phyloP scores from a whole-genome alignment of 2,113 vertebrate genomes.

The Rhadina sibilatrix region DNA sequence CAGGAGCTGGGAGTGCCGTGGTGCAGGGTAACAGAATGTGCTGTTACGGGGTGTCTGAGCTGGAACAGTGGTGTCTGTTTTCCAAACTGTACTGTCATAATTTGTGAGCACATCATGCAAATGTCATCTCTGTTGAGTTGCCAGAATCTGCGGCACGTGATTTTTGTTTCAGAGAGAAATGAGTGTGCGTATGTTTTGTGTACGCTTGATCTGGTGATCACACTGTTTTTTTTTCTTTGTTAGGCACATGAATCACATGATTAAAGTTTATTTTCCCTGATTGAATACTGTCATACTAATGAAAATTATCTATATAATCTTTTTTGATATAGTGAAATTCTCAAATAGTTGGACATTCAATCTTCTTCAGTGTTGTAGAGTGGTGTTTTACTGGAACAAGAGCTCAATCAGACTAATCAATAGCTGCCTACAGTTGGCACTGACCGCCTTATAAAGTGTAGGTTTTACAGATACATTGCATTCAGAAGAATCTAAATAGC shows the following conservation, averaged over 20 bases:
- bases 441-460: not conserved
- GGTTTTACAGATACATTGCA: not conserved
- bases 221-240: not conserved
- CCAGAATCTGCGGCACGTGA: not conserved
- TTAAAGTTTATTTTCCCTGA: not conserved
- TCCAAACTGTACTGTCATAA: not conserved
- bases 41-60: not conserved
- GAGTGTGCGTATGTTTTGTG: accelerated
- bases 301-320: not conserved
- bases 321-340: not conserved
- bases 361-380: not conserved
- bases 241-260: not conserved
- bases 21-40: not conserved
- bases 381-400: not conserved
- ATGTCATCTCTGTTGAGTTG: not conserved
- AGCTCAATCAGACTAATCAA: not conserved
- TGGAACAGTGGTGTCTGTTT: not conserved
- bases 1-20: not conserved
- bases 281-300: not conserved
- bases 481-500: not conserved
- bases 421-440: not conserved
- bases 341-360: not conserved
- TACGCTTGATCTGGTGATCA: not conserved
- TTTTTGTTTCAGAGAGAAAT: not conserved
- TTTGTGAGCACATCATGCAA: not conserved